Evolutionary conservation across 2,888 invertebrate genomes (phyloP).

Genomic region (Cephalotes varians): DNA sequence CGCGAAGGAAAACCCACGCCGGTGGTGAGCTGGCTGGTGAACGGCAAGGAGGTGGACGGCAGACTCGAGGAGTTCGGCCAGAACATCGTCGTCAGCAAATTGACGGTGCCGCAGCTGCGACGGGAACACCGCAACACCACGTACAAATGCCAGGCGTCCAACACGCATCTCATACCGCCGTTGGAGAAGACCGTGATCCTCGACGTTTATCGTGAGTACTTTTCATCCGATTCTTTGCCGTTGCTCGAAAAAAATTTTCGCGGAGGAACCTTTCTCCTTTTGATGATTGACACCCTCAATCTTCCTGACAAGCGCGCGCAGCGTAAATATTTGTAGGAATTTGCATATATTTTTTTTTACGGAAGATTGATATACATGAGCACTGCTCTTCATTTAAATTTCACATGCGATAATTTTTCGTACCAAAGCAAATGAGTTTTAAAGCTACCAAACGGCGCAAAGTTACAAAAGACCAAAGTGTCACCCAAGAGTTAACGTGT

Average conservation of each 20-base stretch:
- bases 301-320: background rate
- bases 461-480: background rate
- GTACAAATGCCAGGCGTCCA: slow-evolving; percentile 95
- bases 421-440: background rate
- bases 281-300: background rate
- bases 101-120: slow-evolving; percentile 91
- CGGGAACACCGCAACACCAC: slow-evolving; percentile 94
- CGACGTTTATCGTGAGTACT: slow-evolving; percentile 93
- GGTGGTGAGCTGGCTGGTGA: slow-evolving; percentile 93
- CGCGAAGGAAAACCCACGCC: slow-evolving; percentile 92
- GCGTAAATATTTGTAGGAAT: background rate
- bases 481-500: background rate
- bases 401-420: background rate
- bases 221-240: background rate
- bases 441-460: background rate
- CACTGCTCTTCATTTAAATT: background rate
- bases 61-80: slow-evolving; percentile 89
- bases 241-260: background rate
- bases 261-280: background rate
- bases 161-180: slow-evolving; percentile 94
- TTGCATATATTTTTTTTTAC: background rate
- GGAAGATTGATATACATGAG: background rate
- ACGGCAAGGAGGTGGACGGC: slow-evolving; percentile 87
- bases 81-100: slow-evolving; percentile 92
- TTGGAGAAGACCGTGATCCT: slow-evolving; percentile 93